These are phyloP conservation scores for Pyrrhia umbra DNA, from an alignment of 2,888 invertebrate species.

Conservation along the genomic window DNA sequence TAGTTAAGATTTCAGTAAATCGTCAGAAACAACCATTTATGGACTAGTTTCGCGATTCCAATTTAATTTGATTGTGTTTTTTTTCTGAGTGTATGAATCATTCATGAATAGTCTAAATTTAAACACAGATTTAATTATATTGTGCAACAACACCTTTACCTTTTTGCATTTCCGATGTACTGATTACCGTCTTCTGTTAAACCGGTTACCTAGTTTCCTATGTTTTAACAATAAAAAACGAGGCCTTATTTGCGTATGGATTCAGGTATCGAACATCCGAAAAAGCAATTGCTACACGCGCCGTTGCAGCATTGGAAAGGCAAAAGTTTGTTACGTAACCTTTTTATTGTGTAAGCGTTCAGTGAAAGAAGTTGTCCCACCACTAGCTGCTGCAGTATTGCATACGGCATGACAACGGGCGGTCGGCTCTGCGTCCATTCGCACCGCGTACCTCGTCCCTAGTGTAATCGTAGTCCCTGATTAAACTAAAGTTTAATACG, in stretches of 20 bases:
- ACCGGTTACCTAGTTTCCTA: constrained; percentile 50
- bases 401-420: constrained; percentile 75
- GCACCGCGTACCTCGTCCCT: constrained; percentile 51
- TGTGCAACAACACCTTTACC: background rate
- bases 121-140: background rate
- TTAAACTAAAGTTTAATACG: constrained; percentile 52
- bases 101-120: background rate
- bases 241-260: constrained; percentile 43
- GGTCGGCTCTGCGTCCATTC: constrained; percentile 70
- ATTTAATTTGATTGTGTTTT: too few relatives aligned
- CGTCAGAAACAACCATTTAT: background rate
- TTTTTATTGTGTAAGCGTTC: constrained; percentile 81
- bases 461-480: constrained; percentile 50
- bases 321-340: constrained; percentile 81
- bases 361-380: constrained; percentile 83
- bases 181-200: constrained; percentile 30
- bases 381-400: constrained; percentile 78
- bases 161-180: constrained; percentile 44
- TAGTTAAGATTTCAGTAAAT: background rate
- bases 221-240: constrained; percentile 31
- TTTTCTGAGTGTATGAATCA: background rate
- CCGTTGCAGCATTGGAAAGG: constrained; percentile 83
- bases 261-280: constrained; percentile 61
- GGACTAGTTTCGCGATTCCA: too few relatives aligned
- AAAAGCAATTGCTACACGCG: constrained; percentile 75